Conservation (phyloP, 2,888 invertebrate genomes). For the Horisme vitalbata region DNA sequence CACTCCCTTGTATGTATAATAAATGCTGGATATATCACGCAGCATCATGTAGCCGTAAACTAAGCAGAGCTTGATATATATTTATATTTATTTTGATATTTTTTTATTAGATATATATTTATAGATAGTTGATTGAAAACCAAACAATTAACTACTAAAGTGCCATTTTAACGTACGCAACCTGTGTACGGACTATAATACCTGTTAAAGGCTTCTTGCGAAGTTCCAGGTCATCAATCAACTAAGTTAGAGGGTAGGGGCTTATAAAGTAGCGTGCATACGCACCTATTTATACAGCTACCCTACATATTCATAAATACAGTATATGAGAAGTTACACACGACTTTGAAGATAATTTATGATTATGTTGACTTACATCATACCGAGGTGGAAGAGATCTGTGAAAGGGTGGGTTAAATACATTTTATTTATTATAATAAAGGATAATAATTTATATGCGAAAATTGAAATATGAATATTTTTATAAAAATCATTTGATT, state of each 20-base stretch:
- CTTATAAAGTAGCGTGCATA: constrained; percentile 42
- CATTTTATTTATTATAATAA: no score
- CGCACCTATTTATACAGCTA: constrained; percentile 14
- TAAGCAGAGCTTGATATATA: no score
- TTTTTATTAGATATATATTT: no score
- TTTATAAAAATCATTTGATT: no score
- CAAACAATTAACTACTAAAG: background rate
- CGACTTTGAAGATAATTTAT: constrained; percentile 9
- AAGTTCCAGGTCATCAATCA: constrained; percentile 60
- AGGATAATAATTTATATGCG: no score
- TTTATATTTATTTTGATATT: no score
- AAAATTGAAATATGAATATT: no score
- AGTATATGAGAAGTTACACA: constrained; percentile 9
- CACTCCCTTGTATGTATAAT: no score
- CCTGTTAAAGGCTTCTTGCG: constrained; percentile 39
- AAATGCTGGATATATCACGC: no score
- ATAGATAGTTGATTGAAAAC: no score
- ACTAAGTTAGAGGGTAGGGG: constrained; percentile 40
- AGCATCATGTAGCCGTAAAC: no score
- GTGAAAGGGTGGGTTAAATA: no score
- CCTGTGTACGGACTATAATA: constrained; percentile 19
- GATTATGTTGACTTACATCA: constrained; percentile 10
- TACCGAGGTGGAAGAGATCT: background rate
- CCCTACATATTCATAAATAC: constrained; percentile 7
- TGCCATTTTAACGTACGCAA: background rate